Conservation (phyloP, 2,113 vertebrate genomes). For the Chaetorhynchus papuensis region DNA sequence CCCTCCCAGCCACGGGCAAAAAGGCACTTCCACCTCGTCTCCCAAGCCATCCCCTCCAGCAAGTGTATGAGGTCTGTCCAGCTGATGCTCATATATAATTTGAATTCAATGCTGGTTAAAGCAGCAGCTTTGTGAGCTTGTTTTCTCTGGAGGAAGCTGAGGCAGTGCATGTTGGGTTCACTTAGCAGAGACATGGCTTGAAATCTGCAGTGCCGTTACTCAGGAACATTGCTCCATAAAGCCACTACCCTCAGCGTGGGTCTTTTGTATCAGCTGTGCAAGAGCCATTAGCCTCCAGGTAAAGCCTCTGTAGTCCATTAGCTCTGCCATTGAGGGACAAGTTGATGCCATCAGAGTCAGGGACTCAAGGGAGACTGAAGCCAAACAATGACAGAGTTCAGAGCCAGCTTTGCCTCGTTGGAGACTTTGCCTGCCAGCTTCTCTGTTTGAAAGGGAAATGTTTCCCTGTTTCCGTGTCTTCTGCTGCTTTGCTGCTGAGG, state of each 20-base stretch:
- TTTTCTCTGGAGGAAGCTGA: neutral
- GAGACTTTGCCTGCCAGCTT: neutral
- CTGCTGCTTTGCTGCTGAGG: neutral
- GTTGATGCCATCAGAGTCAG: neutral
- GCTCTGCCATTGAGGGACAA: neutral
- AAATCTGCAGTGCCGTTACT: neutral
- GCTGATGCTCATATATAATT: neutral
- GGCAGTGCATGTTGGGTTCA: neutral
- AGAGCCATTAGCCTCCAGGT: neutral
- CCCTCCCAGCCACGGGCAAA: neutral
- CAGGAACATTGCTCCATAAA: neutral
- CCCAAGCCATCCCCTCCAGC: neutral
- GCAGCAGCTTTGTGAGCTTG: neutral
- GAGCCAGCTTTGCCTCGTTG: neutral
- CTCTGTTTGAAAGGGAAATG: neutral
- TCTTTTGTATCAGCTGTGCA: accelerated
- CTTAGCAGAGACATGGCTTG: neutral
- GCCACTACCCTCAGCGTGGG: neutral
- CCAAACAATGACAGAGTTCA: neutral
- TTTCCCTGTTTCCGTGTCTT: neutral
- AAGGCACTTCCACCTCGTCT: neutral
- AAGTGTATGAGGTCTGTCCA: neutral
- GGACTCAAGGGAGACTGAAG: neutral
- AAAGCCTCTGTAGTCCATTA: neutral
- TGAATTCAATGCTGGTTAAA: neutral